Percentiles rank a stretch among this genome's conserved stretches.
These are phyloP conservation scores for Falco novaeseelandiae DNA, from an alignment of 2,797 vertebrate species.

Conservation along the genomic window DNA sequence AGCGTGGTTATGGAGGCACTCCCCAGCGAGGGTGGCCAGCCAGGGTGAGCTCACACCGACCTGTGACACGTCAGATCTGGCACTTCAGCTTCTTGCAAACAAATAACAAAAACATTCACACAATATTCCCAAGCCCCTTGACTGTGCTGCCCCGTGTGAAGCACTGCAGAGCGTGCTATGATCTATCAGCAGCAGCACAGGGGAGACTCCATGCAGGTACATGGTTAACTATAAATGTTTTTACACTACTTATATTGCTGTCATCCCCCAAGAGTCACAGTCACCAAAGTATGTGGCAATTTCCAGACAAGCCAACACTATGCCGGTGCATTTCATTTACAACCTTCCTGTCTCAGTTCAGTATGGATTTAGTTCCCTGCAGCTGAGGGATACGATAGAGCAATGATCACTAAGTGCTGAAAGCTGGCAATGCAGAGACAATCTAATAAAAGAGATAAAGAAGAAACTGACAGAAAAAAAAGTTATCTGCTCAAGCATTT, in stretches of 20 bases:
- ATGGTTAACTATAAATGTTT: neutral
- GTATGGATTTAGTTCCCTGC: neutral
- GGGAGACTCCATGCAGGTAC: neutral
- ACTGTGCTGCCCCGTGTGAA: neutral
- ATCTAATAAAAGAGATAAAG: neutral
- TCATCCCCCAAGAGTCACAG: neutral
- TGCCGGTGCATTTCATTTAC: neutral
- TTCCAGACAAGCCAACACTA: neutral
- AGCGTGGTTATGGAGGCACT: rapidly evolving
- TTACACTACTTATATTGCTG: neutral
- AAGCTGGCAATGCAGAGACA: neutral
- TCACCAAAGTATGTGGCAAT: neutral
- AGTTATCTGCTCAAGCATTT: neutral
- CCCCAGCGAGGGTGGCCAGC: neutral
- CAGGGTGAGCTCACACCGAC: neutral
- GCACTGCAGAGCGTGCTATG: neutral
- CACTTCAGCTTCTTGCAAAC: neutral
- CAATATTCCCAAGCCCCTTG: neutral
- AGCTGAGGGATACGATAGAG: neutral
- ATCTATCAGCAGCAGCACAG: neutral
- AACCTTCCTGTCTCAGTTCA: neutral
- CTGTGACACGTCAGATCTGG: neutral
- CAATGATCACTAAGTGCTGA: neutral
- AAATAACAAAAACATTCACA: neutral
- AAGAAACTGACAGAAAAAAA: neutral